phyloP scores from a whole-genome alignment of 92 coral and sea anemone species.

The Heteractis magnifica region DNA sequence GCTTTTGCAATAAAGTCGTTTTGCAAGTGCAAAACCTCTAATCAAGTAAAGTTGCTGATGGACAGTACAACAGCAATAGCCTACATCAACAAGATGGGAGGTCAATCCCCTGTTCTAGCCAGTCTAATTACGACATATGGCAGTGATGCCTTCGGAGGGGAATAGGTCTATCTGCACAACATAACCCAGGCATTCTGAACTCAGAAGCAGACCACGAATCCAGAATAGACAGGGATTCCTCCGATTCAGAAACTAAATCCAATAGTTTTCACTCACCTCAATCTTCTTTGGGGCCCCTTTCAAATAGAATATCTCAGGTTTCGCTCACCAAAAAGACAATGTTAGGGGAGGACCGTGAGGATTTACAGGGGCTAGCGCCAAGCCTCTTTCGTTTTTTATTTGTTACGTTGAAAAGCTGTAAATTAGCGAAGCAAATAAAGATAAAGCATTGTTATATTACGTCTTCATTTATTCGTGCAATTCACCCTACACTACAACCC shows the following conservation, averaged over 20 bases:
- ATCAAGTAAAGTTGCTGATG: conserved; percentile 45
- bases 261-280: conserved; percentile 7
- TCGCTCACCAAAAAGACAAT: too few relatives aligned
- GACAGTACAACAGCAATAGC: conserved; percentile 39
- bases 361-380: too few relatives aligned
- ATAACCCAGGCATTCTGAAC: conserved; percentile 44
- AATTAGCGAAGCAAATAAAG: too few relatives aligned
- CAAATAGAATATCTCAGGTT: too few relatives aligned
- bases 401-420: too few relatives aligned
- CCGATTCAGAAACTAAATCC: conserved; percentile 38
- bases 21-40: conserved; percentile 44
- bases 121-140: conserved; percentile 50
- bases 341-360: too few relatives aligned
- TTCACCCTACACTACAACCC: too few relatives aligned
- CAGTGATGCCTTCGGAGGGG: conserved; percentile 58
- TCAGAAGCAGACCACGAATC: conserved; percentile 46
- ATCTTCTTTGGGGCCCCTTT: conserved; percentile 32
- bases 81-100: too few relatives aligned
- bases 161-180: conserved; percentile 29
- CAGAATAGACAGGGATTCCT: conserved; percentile 11
- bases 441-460: too few relatives aligned
- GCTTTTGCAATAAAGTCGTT: conserved; percentile 46
- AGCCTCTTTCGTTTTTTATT: too few relatives aligned
- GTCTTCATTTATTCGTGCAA: too few relatives aligned
- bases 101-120: conserved; percentile 37